Base-by-base conservation (phyloP, 2,888 invertebrate species). In the Fragum whitleyi region DNA sequence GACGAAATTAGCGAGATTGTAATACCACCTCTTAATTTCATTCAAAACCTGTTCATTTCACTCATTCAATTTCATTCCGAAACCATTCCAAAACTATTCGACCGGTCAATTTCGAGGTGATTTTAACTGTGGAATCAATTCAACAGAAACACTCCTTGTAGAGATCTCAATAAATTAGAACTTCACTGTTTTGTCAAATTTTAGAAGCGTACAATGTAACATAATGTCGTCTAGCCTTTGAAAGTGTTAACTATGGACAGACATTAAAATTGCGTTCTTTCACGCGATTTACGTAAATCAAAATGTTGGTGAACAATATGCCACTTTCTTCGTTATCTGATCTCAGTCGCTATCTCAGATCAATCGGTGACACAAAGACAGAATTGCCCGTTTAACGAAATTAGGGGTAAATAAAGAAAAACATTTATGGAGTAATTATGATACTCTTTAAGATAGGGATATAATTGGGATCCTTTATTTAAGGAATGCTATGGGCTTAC, bases 291-390 rank as follows among this genome's bases (percentile, higher is more conserved):
- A n/a, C 26, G 65, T 36, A 65, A 65, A 65, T 65, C 42, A 42
- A 39, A 36, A 36, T 32, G 23, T 36, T 3, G 19, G 5, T 9
- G 65, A 65, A 65, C 65, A 65, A 65, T 65, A 26, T 65, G 42
- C 16, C 65, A 65, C 65, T 65, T 65, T 65, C 65, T 23, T 26
- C 42, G 21, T 65, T 42, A 65, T 61, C 61, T 32, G 61, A 61
- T 61, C 36, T n/a, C 9, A 14, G 32, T 32, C 47, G 47, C 47
- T 47, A 47, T 47, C 47, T 47, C 47, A 5, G 16, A 47, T 47
- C 47, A 14, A 47, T 14, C 2, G 47, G 7, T 47, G 47, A 47
- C 47, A 47, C 47, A 47, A 47, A 47, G 14, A 47, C 47, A 47
- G 47, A 47, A 47, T 47, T 47, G 14, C 47, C n/a, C 47, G 47